Evolutionary conservation across 2,797 vertebrate genomes (phyloP).

Genomic region (Chanos chanos): DNA sequence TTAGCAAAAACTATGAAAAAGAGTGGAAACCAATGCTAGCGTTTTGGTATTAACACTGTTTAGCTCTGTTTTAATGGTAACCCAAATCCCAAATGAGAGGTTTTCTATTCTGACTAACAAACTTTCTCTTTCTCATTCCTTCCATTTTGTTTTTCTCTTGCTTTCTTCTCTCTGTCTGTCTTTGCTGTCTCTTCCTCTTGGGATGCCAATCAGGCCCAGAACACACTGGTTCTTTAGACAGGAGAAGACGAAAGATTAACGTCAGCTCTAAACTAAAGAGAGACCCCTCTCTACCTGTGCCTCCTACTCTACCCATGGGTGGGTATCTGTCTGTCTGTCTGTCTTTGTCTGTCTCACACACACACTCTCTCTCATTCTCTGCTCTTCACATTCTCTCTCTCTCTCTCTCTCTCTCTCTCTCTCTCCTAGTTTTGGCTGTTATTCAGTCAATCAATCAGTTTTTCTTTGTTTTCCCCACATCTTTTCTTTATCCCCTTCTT

Average conservation of each 20-base stretch:
- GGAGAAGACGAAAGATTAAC: slow-evolving; percentile 61
- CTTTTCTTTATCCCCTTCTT: too few species aligned
- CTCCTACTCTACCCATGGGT: slow-evolving; percentile 25
- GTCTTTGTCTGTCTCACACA: neutral
- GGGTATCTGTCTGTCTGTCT: slow-evolving; percentile 5
- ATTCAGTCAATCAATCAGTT: too few species aligned
- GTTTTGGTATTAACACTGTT: too few species aligned
- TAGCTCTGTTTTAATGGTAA: neutral
- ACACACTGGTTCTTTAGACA: slow-evolving; percentile 48
- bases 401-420: neutral
- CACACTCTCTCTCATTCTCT: neutral
- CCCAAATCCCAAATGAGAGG: too few species aligned
- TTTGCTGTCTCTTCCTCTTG: neutral
- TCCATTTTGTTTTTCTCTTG: neutral
- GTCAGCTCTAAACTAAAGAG: slow-evolving; percentile 64
- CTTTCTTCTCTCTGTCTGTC: neutral
- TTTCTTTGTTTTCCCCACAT: too few species aligned
- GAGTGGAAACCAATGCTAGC: too few species aligned
- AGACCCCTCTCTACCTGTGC: slow-evolving; percentile 55
- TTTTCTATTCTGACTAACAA: neutral
- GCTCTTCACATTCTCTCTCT: neutral
- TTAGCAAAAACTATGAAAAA: too few species aligned
- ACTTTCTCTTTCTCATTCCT: neutral
- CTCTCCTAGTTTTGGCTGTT: neutral
- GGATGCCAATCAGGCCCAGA: slow-evolving; percentile 38